Base-by-base conservation (phyloP, 2,113 vertebrate species). In the Micromys minutus region DNA sequence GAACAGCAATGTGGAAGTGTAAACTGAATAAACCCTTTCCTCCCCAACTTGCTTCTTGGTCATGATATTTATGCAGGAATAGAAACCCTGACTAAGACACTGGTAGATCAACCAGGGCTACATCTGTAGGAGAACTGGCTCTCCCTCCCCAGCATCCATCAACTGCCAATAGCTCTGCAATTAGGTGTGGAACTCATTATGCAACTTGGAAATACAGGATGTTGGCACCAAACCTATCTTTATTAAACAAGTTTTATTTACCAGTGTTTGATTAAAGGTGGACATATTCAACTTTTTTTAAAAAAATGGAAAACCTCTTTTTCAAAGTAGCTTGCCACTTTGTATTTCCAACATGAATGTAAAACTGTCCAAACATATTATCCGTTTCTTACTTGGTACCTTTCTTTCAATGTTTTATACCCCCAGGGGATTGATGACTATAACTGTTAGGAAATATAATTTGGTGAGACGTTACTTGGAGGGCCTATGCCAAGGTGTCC, bases 291-390 rank as follows among this genome's bases (percentile, higher is more conserved):
- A 50, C 4, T 21, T 74, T 65, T 31, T 31, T 2, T 80, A 81
- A 94, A 94, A 63, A 77, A 94, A 93, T 50, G 16, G 16, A 22
- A 1, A 76, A 83, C 75, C 16, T 88, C 3, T 36, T 61, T 79
- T 80, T 9, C 83, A 93, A 79, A 94, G 65, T 93, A 36, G 11
- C 7, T 93, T 95, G 29, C 15, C n/a, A 74, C 26, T 59, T 84
- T 84, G 59, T 36, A 59, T 55, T 87, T 12, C 13, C 19, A 61
- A 31, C 5, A 94, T 39, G 7, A 63, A 29, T 55, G 4, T 22
- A 74, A n/a, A 7, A 63, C 15, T 69, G 36, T 67, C 31, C 17
- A 90, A 42, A 26, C 50, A 24, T 11, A 90, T 29, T 24, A 87
- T 50, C 63, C 42, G 11, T 3, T 47, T 31, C 65, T 52, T 15